Conservation (phyloP, 2,888 invertebrate species). For the Synanthedon vespiformis region DNA sequence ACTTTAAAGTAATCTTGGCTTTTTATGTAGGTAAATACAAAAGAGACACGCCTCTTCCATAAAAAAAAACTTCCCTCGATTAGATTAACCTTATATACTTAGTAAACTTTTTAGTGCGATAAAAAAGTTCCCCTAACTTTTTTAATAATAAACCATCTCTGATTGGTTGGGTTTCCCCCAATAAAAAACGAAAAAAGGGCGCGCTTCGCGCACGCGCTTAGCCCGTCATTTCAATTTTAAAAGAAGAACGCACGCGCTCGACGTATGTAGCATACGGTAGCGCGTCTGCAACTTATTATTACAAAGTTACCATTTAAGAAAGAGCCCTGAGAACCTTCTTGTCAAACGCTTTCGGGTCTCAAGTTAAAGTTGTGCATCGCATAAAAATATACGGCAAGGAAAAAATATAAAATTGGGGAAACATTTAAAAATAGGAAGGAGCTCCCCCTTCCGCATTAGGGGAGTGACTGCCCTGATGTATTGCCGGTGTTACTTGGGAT, state of each 20-base stretch:
- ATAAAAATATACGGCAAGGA: constrained; percentile 56
- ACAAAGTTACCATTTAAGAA: constrained; percentile 38
- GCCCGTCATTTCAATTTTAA: constrained; percentile 47
- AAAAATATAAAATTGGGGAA: constrained; percentile 67
- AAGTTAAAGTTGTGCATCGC: constrained; percentile 13
- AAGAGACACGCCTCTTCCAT: too few relatives aligned
- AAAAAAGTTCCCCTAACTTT: constrained; percentile 61
- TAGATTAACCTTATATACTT: too few relatives aligned
- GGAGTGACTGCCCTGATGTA: constrained; percentile 61
- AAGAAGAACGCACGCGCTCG: constrained; percentile 55
- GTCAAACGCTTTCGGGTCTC: constrained; percentile 9
- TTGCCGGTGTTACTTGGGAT: constrained; percentile 63
- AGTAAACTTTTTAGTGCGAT: constrained; percentile 9
- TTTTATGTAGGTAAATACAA: too few relatives aligned
- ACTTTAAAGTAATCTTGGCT: too few relatives aligned
- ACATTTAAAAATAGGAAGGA: constrained; percentile 61
- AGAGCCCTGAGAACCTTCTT: constrained; percentile 15
- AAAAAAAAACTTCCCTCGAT: too few relatives aligned
- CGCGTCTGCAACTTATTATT: constrained; percentile 62
- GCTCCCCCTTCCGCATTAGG: constrained; percentile 50
- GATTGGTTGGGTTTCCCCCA: constrained; percentile 46
- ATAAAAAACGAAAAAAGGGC: constrained; percentile 64
- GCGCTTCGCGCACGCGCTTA: constrained; percentile 46
- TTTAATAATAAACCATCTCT: constrained; percentile 32
- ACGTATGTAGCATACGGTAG: constrained; percentile 39